Percentiles rank a stretch among this genome's conserved stretches.
Evolutionary conservation across 2,797 vertebrate genomes (phyloP).

Genomic region (Poeciliopsis turneri): DNA sequence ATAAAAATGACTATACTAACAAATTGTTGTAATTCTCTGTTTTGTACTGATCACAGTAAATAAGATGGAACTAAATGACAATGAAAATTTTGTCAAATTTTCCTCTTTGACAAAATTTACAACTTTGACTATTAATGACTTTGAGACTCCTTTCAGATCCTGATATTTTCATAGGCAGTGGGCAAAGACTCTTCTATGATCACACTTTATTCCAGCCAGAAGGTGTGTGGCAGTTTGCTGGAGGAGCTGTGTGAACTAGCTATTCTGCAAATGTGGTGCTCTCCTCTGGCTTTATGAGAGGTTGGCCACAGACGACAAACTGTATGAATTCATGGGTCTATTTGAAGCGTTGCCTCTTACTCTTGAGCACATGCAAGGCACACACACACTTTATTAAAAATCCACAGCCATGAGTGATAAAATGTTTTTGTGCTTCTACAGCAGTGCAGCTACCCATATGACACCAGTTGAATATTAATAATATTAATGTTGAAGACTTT

Average conservation of each 20-base stretch:
- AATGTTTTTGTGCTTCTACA: conserved; percentile 1
- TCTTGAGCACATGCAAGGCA: conserved; percentile 9
- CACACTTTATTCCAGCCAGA: conserved; percentile 64
- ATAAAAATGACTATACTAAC: conserved; percentile 33
- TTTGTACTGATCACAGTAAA: conserved; percentile 15
- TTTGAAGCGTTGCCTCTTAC: conserved; percentile 45
- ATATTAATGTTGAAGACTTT: background rate
- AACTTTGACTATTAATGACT: conserved; percentile 9
- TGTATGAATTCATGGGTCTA: conserved; percentile 41
- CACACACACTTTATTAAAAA: conserved; percentile 10
- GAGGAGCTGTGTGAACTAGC: conserved; percentile 45
- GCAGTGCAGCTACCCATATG: background rate
- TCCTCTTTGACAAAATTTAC: conserved; percentile 20
- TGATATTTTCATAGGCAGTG: conserved; percentile 51
- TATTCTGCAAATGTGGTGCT: conserved; percentile 50
- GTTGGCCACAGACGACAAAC: conserved; percentile 54
- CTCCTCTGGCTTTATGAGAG: conserved; percentile 52
- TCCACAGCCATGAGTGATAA: conserved; percentile 3
- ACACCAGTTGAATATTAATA: background rate
- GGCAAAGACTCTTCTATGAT: conserved; percentile 49
- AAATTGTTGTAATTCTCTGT: conserved; percentile 28
- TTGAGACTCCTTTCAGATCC: conserved; percentile 17
- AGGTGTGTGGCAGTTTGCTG: conserved; percentile 42
- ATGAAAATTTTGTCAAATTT: background rate
- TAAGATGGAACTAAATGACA: conserved; percentile 28